Percentiles rank a stretch among this genome's conserved stretches.
Conservation (phyloP, 2,888 invertebrate genomes). For the Eulithis testata region DNA sequence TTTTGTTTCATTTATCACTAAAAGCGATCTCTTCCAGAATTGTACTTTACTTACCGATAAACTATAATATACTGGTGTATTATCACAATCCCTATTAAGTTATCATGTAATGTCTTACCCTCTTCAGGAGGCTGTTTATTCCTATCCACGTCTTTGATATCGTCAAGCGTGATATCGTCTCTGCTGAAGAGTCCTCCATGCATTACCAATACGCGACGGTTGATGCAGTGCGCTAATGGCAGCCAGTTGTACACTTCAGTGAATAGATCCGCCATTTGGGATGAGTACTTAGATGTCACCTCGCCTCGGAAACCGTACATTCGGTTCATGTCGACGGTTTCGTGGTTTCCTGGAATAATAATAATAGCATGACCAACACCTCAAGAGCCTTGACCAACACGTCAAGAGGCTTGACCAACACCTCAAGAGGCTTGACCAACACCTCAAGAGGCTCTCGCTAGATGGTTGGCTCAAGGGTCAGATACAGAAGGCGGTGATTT, state of each 20-base stretch:
- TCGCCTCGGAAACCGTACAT: constrained; percentile 99
- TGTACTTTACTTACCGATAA: too few relatives aligned
- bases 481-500: too few relatives aligned
- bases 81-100: too few relatives aligned
- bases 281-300: constrained; percentile 97
- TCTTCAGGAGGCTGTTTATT: constrained; percentile 99
- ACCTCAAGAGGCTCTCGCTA: too few relatives aligned
- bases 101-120: constrained; percentile 76
- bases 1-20: too few relatives aligned
- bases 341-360: constrained; percentile 94
- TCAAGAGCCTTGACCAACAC: too few relatives aligned
- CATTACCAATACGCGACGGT: constrained; percentile 93
- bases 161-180: constrained; percentile 96
- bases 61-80: too few relatives aligned
- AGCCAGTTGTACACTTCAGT: constrained; percentile 99
- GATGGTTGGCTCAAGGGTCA: too few relatives aligned
- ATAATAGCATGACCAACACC: too few relatives aligned
- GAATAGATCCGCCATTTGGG: constrained; percentile 98
- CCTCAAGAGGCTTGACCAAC: too few relatives aligned
- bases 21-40: too few relatives aligned
- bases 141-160: constrained; percentile 94
- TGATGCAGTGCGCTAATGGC: constrained; percentile 98
- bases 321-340: constrained; percentile 99
- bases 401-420: too few relatives aligned
- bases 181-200: constrained; percentile 99